Evolutionary conservation across 2,888 invertebrate species (phyloP), one percentile per base, ranked within the genome.

Genomic region (Troides helena): DNA sequence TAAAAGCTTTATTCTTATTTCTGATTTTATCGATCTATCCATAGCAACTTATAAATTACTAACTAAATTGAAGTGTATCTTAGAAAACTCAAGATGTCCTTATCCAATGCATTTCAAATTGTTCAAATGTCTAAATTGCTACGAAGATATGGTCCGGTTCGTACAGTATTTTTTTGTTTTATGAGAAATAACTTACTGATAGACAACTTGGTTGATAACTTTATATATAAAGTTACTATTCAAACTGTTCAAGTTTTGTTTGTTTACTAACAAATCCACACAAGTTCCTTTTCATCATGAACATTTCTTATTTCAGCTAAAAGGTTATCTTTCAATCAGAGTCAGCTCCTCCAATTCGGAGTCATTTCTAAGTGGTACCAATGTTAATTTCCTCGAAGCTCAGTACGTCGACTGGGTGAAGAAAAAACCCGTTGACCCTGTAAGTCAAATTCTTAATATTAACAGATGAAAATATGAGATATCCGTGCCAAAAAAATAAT

Each of bases 371-470:
- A 85, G 81, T 70, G 92, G 92, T 0, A 70, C 85, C 1, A 92
- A 92, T 67, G 90, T 90, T 0, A 92, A 91, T 72, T 92, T 83
- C 68, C 78, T 92, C 18, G 92, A 92, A 74, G 86, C 86, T 0
- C 92, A 92, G 70, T 92, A 90, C 74, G 72, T 88, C 68, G 89
- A 92, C 62, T 92, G 92, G 92, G 77, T 87, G 1, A 87, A 85
- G 67, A 85, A 82, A 71, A 88, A 88, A 65, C 62, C 80, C 0
- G 79, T 90, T 10, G 88, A 90, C 75, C 74, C 86, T 36, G 91
- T 90, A 77, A 83, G 86, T 80, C 69, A 36, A 53, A 53, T 53
- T 53, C 10, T 50, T 10, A 39, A 39, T 39, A 10, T 39, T 39
- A 39, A 10, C 8, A 10, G 39, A 36, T 36, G 36, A 39, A 39